Conservation (phyloP, 1,140 invertebrate species). For the Drosophila triauraria region DNA sequence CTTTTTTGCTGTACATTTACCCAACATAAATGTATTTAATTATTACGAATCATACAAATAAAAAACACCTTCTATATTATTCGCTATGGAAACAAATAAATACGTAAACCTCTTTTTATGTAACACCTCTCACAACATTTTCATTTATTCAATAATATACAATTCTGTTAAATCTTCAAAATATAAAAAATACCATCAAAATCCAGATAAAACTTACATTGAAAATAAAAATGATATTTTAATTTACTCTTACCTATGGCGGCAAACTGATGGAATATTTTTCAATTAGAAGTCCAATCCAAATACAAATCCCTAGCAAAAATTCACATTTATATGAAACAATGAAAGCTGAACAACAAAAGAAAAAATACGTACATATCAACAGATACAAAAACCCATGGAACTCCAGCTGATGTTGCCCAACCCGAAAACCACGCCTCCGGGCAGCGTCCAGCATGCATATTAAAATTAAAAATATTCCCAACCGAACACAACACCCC, state of each 20-base stretch:
- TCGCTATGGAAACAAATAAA: neutral
- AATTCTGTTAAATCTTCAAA: neutral
- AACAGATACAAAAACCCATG: conserved; percentile 34
- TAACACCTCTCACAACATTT: no score
- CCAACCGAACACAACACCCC: conserved; percentile 12
- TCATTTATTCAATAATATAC: neutral
- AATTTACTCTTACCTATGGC: neutral
- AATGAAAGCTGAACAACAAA: conserved; percentile 8
- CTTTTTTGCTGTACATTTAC: no score
- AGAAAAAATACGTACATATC: neutral
- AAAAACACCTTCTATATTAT: no score
- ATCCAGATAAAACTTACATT: neutral
- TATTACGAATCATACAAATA: no score
- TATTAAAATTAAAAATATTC: conserved; percentile 66
- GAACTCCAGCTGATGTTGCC: conserved; percentile 40
- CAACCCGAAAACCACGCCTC: conserved; percentile 28
- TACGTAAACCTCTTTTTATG: neutral
- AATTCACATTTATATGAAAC: conserved; percentile 13
- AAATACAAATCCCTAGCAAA: conserved; percentile 23
- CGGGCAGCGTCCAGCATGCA: conserved; percentile 42
- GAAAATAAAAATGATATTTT: conserved; percentile 5
- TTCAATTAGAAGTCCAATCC: conserved; percentile 19
- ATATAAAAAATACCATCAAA: no score
- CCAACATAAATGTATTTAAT: neutral
- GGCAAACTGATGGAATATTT: conserved; percentile 9